Conservation (phyloP, 2,888 invertebrate genomes). For the Clanis bilineata region DNA sequence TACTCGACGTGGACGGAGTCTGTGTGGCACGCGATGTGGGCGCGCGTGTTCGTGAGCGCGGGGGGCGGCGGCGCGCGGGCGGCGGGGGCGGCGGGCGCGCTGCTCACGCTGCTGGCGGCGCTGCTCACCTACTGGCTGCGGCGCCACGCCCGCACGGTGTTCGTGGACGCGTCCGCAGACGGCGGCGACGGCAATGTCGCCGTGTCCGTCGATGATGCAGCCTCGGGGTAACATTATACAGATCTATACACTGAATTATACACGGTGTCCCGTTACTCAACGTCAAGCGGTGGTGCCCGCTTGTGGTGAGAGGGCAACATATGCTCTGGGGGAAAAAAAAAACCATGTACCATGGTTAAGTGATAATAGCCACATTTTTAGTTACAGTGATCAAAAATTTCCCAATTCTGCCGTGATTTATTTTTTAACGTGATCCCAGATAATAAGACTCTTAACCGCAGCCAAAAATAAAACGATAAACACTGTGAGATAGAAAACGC, state of each 20-base stretch:
- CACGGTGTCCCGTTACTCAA: too few species aligned
- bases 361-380: too few species aligned
- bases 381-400: too few species aligned
- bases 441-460: too few species aligned
- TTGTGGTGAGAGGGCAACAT: too few species aligned
- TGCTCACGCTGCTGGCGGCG: slow-evolving; percentile 47
- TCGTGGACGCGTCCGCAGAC: slow-evolving; percentile 37
- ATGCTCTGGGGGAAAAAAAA: too few species aligned
- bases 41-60: slow-evolving; percentile 90
- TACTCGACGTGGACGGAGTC: slow-evolving; percentile 96
- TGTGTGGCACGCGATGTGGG: slow-evolving; percentile 88
- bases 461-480: too few species aligned
- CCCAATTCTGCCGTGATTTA: too few species aligned
- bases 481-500: too few species aligned
- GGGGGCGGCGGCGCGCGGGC: slow-evolving; percentile 71
- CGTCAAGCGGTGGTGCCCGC: too few species aligned
- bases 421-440: too few species aligned
- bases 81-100: slow-evolving; percentile 50
- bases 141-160: slow-evolving; percentile 44
- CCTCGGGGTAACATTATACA: slow-evolving; percentile 47
- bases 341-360: too few species aligned
- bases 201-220: slow-evolving; percentile 40
- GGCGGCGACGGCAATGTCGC: slow-evolving; percentile 30
- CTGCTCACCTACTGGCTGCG: slow-evolving; percentile 61
- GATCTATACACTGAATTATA: not conserved